These are phyloP conservation scores for Diplodus puntazzo DNA, from an alignment of 2,797 vertebrate species.

Conservation along the genomic window DNA sequence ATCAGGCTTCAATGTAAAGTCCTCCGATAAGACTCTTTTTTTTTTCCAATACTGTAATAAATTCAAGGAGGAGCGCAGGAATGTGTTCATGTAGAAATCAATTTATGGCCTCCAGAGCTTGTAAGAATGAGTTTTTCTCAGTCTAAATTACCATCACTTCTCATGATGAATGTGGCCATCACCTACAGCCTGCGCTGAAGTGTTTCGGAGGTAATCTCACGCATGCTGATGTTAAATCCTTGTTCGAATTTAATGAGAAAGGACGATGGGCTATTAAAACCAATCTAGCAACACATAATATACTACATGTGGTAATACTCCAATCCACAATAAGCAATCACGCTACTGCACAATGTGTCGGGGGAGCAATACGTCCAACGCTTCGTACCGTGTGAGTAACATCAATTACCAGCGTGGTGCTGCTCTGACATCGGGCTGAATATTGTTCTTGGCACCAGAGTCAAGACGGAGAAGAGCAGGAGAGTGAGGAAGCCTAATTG, in stretches of 20 bases:
- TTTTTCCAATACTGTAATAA: slow-evolving; percentile 13
- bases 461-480: slow-evolving; percentile 57
- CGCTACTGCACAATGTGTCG: slow-evolving; percentile 65
- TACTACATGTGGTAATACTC: slow-evolving; percentile 76
- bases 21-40: slow-evolving; percentile 38
- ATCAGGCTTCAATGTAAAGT: slow-evolving; percentile 39
- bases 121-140: slow-evolving; percentile 40
- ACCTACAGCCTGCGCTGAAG: slow-evolving; percentile 31
- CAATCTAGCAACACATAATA: slow-evolving; percentile 73
- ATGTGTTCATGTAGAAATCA: slow-evolving; percentile 54
- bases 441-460: slow-evolving; percentile 82
- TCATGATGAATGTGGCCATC: slow-evolving; percentile 48
- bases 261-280: slow-evolving; percentile 73
- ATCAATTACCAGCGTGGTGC: slow-evolving; percentile 72
- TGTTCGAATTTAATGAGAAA: slow-evolving; percentile 73
- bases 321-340: slow-evolving; percentile 72
- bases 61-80: slow-evolving; percentile 38
- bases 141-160: slow-evolving; percentile 35
- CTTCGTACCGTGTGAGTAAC: slow-evolving; percentile 56
- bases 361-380: slow-evolving; percentile 73
- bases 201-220: slow-evolving; percentile 51
- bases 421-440: slow-evolving; percentile 66
- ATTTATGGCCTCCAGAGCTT: slow-evolving; percentile 51
- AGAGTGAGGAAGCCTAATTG: slow-evolving; percentile 71
- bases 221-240: slow-evolving; percentile 62